A percentile compares a stretch with the other conserved stretches of the same genome.
phyloP scores from a whole-genome alignment of 2,113 vertebrate genomes.

The Micromys minutus region DNA sequence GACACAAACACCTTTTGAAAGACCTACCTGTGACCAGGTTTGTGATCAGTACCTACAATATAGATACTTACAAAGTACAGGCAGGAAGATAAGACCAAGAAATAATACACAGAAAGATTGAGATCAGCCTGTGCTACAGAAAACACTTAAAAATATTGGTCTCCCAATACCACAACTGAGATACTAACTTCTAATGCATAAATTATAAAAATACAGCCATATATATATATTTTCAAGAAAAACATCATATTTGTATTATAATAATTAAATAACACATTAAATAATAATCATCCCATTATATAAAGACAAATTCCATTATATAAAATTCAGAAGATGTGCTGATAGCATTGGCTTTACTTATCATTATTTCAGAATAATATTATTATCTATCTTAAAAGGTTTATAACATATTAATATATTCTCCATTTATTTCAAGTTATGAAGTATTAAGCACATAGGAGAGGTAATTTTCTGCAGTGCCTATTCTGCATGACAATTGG shows the following conservation, averaged over 20 bases:
- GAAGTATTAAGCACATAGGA: background rate
- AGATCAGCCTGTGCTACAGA: background rate
- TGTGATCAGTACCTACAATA: background rate
- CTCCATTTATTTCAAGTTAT: background rate
- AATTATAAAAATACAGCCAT: background rate
- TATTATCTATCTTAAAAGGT: background rate
- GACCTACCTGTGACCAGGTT: background rate
- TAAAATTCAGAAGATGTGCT: background rate
- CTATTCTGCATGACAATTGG: background rate
- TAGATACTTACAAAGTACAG: background rate
- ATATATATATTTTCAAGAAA: background rate
- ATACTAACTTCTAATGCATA: background rate
- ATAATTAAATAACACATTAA: background rate
- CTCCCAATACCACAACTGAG: background rate
- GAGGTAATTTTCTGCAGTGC: background rate
- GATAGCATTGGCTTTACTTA: background rate
- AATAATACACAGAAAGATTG: background rate
- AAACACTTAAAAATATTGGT: background rate
- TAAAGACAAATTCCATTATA: background rate
- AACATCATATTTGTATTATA: background rate
- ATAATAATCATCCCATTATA: background rate
- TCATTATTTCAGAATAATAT: background rate
- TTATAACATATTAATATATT: background rate
- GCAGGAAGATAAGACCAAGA: background rate
- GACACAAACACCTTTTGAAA: background rate